Evolutionary conservation across 2,888 invertebrate species (phyloP).

Genomic region (Dynastes grantii): DNA sequence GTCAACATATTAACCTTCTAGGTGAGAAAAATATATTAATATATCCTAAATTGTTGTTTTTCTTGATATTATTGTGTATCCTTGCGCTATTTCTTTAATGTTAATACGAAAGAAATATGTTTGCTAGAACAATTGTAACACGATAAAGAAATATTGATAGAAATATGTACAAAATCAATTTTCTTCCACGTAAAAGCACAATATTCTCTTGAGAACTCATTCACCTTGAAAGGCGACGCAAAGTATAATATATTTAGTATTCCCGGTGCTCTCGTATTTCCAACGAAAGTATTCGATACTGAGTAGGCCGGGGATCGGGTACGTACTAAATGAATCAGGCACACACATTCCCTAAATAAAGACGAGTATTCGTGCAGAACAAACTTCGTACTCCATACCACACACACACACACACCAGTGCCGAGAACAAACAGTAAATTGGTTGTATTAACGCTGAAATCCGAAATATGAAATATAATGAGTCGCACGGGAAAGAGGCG

Average conservation of each 20-base stretch:
- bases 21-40: too few species aligned
- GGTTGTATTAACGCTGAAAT: slow-evolving; percentile 39
- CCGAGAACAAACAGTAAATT: slow-evolving; percentile 44
- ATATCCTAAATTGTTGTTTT: too few species aligned
- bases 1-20: too few species aligned
- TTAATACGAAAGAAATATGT: too few species aligned
- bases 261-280: neutral
- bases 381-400: neutral
- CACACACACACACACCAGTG: neutral
- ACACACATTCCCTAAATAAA: neutral
- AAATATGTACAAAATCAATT: too few species aligned
- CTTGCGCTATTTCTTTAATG: too few species aligned
- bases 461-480: slow-evolving; percentile 47
- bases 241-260: neutral
- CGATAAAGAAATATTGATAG: too few species aligned
- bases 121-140: too few species aligned
- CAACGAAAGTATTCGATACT: slow-evolving; percentile 6
- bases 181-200: slow-evolving; percentile 1
- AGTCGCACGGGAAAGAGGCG: slow-evolving; percentile 14
- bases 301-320: neutral
- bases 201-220: neutral
- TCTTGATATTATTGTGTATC: too few species aligned
- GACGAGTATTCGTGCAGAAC: slow-evolving; percentile 8
- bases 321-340: slow-evolving; percentile 26
- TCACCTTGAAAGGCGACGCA: neutral